A percentile compares a stretch with the other conserved stretches of the same genome.
These are phyloP conservation scores for Hesperia comma DNA, from an alignment of 2,888 invertebrate species.

Conservation along the genomic window DNA sequence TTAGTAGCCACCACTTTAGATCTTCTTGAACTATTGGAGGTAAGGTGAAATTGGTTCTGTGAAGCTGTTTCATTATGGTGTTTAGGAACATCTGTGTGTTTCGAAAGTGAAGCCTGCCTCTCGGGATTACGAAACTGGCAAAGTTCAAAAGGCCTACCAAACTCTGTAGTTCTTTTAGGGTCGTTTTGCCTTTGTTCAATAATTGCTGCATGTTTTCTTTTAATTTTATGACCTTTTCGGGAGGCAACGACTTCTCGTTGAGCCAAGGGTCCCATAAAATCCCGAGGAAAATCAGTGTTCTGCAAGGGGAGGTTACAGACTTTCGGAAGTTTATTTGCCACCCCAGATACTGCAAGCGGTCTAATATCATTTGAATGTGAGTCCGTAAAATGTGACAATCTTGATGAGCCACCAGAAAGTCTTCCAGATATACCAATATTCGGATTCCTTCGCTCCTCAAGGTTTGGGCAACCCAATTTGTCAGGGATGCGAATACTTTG, in stretches of 20 bases:
- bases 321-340: slow-evolving; percentile 38
- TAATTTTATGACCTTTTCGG: too few relatives aligned
- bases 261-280: slow-evolving; percentile 16
- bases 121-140: too few relatives aligned
- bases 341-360: slow-evolving; percentile 28
- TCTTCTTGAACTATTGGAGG: too few relatives aligned
- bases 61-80: too few relatives aligned
- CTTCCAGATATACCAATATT: slow-evolving; percentile 43
- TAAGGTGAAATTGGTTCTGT: too few relatives aligned
- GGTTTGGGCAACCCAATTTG: slow-evolving; percentile 44
- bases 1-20: not conserved
- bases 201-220: too few relatives aligned
- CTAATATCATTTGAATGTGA: not conserved
- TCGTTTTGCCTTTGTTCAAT: too few relatives aligned
- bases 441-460: slow-evolving; percentile 41
- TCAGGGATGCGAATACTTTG: slow-evolving; percentile 41
- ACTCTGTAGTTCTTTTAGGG: too few relatives aligned
- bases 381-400: slow-evolving; percentile 5
- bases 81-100: too few relatives aligned
- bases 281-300: slow-evolving; percentile 17
- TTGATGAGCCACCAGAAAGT: slow-evolving; percentile 41
- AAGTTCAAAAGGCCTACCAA: too few relatives aligned
- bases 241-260: slow-evolving; percentile 1
- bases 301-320: slow-evolving; percentile 2
- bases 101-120: too few relatives aligned